Conservation (phyloP, 2,113 vertebrate species). For the Monarcha castaneiventris region DNA sequence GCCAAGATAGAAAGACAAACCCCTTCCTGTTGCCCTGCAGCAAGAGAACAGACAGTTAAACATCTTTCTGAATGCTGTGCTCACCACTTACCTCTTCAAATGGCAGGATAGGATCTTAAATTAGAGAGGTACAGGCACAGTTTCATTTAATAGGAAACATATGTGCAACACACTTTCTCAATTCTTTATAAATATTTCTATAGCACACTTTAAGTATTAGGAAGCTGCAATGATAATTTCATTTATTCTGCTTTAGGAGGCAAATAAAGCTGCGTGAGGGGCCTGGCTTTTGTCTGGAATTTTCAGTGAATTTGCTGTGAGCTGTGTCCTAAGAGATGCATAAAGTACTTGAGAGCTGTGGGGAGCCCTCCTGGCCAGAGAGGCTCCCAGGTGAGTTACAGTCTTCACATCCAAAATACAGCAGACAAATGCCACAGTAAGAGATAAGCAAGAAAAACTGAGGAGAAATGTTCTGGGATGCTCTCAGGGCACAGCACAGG, state of each 20-base stretch:
- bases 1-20: not conserved
- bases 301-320: not conserved
- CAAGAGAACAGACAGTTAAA: not conserved
- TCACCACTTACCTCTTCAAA: not conserved
- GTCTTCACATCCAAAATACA: not conserved
- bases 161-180: not conserved
- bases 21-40: not conserved
- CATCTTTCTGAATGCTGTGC: not conserved
- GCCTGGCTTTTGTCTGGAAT: not conserved
- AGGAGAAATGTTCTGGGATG: not conserved
- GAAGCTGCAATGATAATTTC: not conserved
- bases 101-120: not conserved
- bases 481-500: not conserved
- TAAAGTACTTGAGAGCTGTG: rapidly evolving
- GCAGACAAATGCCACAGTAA: not conserved
- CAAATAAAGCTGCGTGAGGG: not conserved
- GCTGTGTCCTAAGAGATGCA: not conserved
- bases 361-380: not conserved
- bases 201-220: not conserved
- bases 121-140: not conserved
- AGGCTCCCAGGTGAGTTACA: not conserved
- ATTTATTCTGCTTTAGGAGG: not conserved
- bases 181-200: not conserved
- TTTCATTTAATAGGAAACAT: not conserved
- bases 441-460: not conserved